phyloP scores from a whole-genome alignment of 1,140 invertebrate species.

The Ceratoteleas bidentatus region DNA sequence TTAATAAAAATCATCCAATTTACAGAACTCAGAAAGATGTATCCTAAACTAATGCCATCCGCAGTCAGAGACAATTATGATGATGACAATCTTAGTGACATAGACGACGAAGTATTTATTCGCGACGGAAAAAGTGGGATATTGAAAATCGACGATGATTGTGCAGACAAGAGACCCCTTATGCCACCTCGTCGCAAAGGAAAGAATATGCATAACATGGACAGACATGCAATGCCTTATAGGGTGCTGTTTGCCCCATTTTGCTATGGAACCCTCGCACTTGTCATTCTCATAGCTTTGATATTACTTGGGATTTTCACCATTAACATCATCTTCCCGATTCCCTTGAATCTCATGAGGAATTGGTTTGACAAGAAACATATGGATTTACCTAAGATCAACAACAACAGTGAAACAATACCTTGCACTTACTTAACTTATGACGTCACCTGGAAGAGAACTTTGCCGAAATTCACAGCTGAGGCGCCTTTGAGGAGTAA shows the following conservation, averaged over 20 bases:
- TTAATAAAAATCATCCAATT: background rate
- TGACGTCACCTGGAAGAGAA: conserved; percentile 87
- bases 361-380: conserved; percentile 80
- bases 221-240: conserved; percentile 81
- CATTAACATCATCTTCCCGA: conserved; percentile 84
- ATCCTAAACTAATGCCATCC: conserved; percentile 71
- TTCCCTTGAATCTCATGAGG: conserved; percentile 83
- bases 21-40: conserved; percentile 37
- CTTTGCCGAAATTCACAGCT: conserved; percentile 88
- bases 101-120: conserved; percentile 90
- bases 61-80: conserved; percentile 80
- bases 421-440: conserved; percentile 87
- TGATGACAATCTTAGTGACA: conserved; percentile 85
- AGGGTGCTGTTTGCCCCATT: conserved; percentile 83
- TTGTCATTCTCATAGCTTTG: conserved; percentile 83
- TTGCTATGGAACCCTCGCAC: conserved; percentile 84
- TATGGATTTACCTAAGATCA: conserved; percentile 16
- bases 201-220: conserved; percentile 79
- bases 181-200: conserved; percentile 87
- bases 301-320: conserved; percentile 84
- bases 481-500: conserved; percentile 88
- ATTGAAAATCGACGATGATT: conserved; percentile 85
- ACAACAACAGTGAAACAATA: conserved; percentile 74
- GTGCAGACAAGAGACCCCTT: conserved; percentile 87
- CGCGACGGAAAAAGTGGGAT: conserved; percentile 85